Conservation (phyloP, 2,888 invertebrate genomes). For the Patella caerulea region DNA sequence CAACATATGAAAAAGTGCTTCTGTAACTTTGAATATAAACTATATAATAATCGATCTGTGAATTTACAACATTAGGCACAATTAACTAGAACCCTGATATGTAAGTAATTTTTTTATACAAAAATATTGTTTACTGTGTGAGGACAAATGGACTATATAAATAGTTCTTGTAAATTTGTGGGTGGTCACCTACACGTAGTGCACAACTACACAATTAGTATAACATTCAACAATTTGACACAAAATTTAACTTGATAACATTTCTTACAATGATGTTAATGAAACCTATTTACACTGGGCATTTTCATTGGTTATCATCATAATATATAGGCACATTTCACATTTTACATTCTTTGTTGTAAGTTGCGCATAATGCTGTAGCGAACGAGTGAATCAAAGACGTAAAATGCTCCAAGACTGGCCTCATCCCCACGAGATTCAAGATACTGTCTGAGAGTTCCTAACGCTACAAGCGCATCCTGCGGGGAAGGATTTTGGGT, state of each 20-base stretch:
- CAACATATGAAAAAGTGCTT: background rate
- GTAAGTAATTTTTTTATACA: background rate
- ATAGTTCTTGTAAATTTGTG: too few species aligned
- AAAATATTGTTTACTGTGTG: conserved; percentile 1
- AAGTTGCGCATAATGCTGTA: conserved; percentile 7
- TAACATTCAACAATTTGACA: too few species aligned
- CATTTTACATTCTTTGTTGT: conserved; percentile 10
- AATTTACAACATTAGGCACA: conserved; percentile 10
- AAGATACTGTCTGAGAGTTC: background rate
- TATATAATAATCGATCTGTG: background rate
- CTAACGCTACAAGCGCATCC: background rate
- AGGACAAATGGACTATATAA: too few species aligned
- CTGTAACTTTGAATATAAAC: too few species aligned
- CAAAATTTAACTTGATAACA: too few species aligned
- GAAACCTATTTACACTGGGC: too few species aligned
- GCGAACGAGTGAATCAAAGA: background rate
- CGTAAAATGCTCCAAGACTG: background rate
- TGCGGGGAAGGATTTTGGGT: conserved; percentile 7
- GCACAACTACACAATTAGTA: too few species aligned
- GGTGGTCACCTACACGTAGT: too few species aligned
- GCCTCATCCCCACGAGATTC: conserved; percentile 2
- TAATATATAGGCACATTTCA: background rate
- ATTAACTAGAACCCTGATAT: conserved; percentile 7
- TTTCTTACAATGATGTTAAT: too few species aligned
- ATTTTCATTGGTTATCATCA: too few species aligned